These are phyloP conservation scores for Desmodus rotundus DNA, from an alignment of 2,113 vertebrate species.

Conservation along the genomic window DNA sequence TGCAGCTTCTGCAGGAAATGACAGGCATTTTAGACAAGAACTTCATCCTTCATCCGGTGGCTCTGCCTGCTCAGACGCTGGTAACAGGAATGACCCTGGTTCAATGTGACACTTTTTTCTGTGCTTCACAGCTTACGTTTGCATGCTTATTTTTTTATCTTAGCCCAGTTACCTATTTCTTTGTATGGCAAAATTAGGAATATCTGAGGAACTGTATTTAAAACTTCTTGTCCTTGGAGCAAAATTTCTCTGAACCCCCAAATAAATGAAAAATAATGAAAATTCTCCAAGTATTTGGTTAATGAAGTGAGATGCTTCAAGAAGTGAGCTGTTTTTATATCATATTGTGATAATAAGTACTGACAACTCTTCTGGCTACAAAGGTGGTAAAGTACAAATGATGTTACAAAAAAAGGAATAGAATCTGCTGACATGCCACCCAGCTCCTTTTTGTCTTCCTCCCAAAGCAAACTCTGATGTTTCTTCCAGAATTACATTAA, in stretches of 20 bases:
- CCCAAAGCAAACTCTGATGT: neutral
- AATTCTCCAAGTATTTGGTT: neutral
- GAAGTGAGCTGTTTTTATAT: neutral
- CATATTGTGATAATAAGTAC: neutral
- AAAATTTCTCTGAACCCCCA: neutral
- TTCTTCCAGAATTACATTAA: neutral
- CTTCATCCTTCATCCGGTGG: neutral
- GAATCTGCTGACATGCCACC: neutral
- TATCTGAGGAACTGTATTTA: neutral
- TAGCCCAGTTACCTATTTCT: neutral
- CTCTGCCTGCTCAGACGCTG: neutral
- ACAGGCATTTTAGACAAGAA: neutral
- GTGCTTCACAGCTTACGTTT: neutral
- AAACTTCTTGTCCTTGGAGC: neutral
- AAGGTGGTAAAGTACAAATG: conserved; percentile 9
- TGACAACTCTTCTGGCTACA: neutral
- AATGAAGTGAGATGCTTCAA: conserved; percentile 18
- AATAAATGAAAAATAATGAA: conserved; percentile 29
- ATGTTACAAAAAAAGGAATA: neutral
- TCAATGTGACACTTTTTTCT: neutral
- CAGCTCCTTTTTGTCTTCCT: neutral
- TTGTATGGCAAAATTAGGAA: neutral
- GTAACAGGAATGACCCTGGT: neutral
- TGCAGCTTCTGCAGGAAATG: neutral
- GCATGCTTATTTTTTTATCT: neutral